Evolutionary conservation across 2,113 vertebrate species (phyloP), one percentile per base, ranked within the genome.

Genomic region (Megalops atlanticus): DNA sequence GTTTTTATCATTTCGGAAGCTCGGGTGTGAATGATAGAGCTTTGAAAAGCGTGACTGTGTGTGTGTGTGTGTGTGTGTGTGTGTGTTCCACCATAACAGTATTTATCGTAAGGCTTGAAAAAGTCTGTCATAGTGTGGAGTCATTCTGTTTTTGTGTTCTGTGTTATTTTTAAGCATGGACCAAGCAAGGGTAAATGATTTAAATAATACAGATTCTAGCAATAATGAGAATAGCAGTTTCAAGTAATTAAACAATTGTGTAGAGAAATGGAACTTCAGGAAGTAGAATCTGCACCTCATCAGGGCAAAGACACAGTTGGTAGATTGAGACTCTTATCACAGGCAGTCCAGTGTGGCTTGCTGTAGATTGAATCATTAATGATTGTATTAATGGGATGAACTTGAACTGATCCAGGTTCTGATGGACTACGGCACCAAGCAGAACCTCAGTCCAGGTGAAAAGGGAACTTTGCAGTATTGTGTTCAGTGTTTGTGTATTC

Each of bases 371-470:
- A 14, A 35, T 76, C 54, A 12, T 39, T 79, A 31, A 21, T n/a
- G 58, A 31, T 70, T 83, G 78, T 87, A 77, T 82, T 74, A 82
- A 70, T 85, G 80, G 76, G 82, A 80, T 68, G 64, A 83, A 90
- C 81, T 83, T 81, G 74, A 87, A 84, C 14, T 73, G 47, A 85
- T 88, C 58, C 77, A 81, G 80, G 81, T 82, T 84, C 77, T 74
- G 83, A n/a, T 83, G 74, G 84, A 80, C 83, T 83, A n/a, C n/a
- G n/a, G 90, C 91, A 93, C 91, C 92, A 92, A 91, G 45, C 80
- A 33, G 79, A 87, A 80, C 39, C 54, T 70, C 69, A 79, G 69
- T 80, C 84, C 77, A 31, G 35, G 43, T 54, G 39, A 86, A 79
- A 88, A 92, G 89, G 88, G 89, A 87, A 93, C 73, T 77, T 84